Conservation (phyloP, 2,113 vertebrate genomes). For the Vidua macroura region DNA sequence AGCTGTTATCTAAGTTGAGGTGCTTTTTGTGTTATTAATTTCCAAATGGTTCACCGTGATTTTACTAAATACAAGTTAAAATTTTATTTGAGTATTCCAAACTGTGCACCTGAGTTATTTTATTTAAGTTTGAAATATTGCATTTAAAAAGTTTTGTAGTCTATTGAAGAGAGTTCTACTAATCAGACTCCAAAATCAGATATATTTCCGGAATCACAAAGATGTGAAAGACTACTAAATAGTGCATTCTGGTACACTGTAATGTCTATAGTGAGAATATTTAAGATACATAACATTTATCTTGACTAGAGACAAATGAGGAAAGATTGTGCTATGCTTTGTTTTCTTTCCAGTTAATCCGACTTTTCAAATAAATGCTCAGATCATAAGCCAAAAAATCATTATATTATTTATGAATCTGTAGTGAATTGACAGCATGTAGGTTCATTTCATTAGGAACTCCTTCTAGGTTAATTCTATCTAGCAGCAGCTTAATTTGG, state of each 20-base stretch:
- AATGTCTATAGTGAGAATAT: not conserved
- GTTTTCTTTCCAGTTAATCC: not conserved
- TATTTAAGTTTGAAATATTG: not conserved
- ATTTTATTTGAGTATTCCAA: not conserved
- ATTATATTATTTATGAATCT: not conserved
- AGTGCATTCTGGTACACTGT: not conserved
- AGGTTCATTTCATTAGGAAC: not conserved
- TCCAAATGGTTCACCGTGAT: not conserved
- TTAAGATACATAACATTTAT: not conserved
- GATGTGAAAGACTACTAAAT: not conserved
- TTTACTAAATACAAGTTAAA: not conserved
- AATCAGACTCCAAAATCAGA: not conserved
- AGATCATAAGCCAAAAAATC: not conserved
- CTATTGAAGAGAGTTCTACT: not conserved
- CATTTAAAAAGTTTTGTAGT: not conserved
- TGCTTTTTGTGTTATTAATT: not conserved
- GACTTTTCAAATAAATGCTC: not conserved
- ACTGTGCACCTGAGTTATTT: not conserved
- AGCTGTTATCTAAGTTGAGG: not conserved
- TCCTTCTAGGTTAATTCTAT: conserved; percentile 2
- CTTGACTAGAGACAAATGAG: not conserved
- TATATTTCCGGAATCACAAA: not conserved
- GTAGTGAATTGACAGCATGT: not conserved
- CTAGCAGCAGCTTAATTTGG: not conserved
- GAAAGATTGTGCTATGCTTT: not conserved